Base-by-base conservation (phyloP, 2,888 invertebrate species). In the Drosophila tanythrix region DNA sequence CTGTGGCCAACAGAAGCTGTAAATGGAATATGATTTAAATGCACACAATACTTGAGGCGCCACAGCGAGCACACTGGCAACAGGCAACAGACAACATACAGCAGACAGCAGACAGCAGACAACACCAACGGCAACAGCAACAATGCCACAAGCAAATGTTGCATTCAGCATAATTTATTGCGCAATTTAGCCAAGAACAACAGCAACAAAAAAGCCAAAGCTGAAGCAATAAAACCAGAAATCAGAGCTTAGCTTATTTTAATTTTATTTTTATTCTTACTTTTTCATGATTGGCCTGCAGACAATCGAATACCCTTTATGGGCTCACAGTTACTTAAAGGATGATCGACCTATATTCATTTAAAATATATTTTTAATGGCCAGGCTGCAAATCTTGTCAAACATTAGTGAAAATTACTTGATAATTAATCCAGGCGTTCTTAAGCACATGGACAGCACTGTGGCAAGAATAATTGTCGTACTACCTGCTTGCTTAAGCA, bases 1-100 rank as follows among this genome's bases (percentile, higher is more conserved):
- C 36, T 64, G 58, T 65, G 55, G 64, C 72, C 70, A 76, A 81
- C 81, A 83, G 81, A 79, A 82, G 84, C 82, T 77, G 77, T 67
- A 78, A 72, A 73, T 57, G 82, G 81, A 70, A 75, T 72, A 82
- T 81, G 82, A 83, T 83, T 83, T 83, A 81, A 83, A 77, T 76
- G 70, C 84, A 81, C 84, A 77, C 84, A 79, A 79, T 79, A 66
- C 82, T 79, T 43, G 74, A 70, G 82, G 84, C 81, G 82, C 83
- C 81, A 83, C 76, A 64, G 76, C 75, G 64, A 70, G 67, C 59
- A 51, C 64, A n/a, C 29, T 59, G 51, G 25, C 52, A 51, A 21
- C 50, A 40, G 31, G 27, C 38, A 50, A 21, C 52, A 25, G 48
- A 25, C 43, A 31, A 3, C 46, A 15, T n/a, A 33, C 27, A 27